phyloP scores from a whole-genome alignment of 2,888 invertebrate genomes.

The Endomychus coccineus region DNA sequence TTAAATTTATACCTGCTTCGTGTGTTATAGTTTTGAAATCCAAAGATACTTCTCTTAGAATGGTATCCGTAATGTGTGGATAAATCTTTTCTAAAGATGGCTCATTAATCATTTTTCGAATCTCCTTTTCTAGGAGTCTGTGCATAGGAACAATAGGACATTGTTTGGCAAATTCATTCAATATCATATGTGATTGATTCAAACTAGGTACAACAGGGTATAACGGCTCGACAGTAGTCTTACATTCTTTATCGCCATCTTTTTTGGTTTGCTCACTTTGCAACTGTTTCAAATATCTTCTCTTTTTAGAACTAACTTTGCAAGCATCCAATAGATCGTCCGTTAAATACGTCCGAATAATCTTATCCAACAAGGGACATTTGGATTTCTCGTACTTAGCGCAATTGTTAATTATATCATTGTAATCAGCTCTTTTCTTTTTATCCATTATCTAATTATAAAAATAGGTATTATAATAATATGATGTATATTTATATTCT shows the following conservation, averaged over 20 bases:
- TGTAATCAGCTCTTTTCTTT: not conserved
- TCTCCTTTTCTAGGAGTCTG: constrained; percentile 53
- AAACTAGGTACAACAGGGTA: constrained; percentile 33
- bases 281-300: constrained; percentile 29
- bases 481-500: constrained; percentile 5
- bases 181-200: constrained; percentile 39
- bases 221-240: constrained; percentile 29
- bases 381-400: constrained; percentile 6
- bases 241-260: constrained; percentile 32
- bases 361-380: constrained; percentile 22
- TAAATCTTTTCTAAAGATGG: constrained; percentile 50
- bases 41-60: constrained; percentile 50
- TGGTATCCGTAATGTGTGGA: constrained; percentile 47
- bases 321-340: constrained; percentile 33
- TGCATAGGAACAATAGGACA: constrained; percentile 57
- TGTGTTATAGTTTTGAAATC: constrained; percentile 57
- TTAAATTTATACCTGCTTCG: constrained; percentile 55
- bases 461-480: constrained; percentile 4
- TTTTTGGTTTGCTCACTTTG: constrained; percentile 32
- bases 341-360: constrained; percentile 30
- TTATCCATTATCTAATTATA: constrained; percentile 1
- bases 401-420: not conserved
- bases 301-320: constrained; percentile 31
- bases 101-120: constrained; percentile 52
- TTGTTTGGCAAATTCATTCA: constrained; percentile 52